Conservation (phyloP, 2,888 invertebrate species). For the Megalurothrips usitatus region DNA sequence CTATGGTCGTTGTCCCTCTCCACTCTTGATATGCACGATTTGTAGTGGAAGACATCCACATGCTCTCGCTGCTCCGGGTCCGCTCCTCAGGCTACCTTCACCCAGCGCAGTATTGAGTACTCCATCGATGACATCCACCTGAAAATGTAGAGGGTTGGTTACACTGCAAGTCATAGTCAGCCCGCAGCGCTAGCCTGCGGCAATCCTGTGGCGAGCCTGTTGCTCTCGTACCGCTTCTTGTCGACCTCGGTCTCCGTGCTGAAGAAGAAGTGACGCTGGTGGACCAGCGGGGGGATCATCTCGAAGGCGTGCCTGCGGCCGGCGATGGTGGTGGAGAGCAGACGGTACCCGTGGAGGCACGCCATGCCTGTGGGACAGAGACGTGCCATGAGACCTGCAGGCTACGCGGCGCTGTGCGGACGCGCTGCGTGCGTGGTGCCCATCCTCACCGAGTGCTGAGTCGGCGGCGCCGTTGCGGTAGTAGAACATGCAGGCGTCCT, state of each 20-base stretch:
- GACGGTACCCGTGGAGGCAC: constrained; percentile 89
- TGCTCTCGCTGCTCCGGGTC: too few relatives aligned
- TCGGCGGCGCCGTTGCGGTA: constrained; percentile 84
- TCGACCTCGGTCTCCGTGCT: constrained; percentile 93
- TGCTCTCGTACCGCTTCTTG: constrained; percentile 77
- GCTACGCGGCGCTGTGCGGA: background rate
- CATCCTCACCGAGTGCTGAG: constrained; percentile 72
- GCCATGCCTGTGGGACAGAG: constrained; percentile 65
- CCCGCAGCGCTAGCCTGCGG: too few relatives aligned
- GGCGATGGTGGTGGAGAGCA: constrained; percentile 74
- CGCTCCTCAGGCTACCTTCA: constrained; percentile 38
- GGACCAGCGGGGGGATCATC: constrained; percentile 80
- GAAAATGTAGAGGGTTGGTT: constrained; percentile 39
- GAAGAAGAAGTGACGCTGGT: constrained; percentile 85
- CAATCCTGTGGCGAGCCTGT: too few relatives aligned
- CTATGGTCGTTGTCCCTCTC: too few relatives aligned
- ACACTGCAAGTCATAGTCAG: too few relatives aligned
- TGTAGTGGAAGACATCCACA: too few relatives aligned
- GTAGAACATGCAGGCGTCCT: constrained; percentile 92
- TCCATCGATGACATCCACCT: constrained; percentile 93
- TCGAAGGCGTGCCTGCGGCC: constrained; percentile 89
- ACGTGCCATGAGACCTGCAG: constrained; percentile 14
- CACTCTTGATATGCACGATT: too few relatives aligned
- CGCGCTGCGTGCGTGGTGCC: background rate
- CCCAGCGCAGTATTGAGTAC: constrained; percentile 87